phyloP scores from a whole-genome alignment of 2,113 vertebrate species.

The Procavia capensis region DNA sequence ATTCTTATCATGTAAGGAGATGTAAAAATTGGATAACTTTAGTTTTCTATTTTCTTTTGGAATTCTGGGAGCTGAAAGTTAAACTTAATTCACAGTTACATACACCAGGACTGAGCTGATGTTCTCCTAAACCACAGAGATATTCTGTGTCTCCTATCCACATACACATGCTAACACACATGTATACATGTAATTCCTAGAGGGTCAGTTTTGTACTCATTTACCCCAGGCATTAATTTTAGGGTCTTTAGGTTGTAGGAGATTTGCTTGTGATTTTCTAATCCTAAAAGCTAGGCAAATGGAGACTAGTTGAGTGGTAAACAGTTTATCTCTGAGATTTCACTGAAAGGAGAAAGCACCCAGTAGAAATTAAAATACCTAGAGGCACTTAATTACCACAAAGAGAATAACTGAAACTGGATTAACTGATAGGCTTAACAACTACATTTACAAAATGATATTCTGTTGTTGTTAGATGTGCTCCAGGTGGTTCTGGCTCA shows the following conservation, averaged over 20 bases:
- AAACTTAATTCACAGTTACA: not conserved
- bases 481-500: too few species aligned
- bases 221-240: not conserved
- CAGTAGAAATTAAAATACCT: not conserved
- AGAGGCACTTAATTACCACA: not conserved
- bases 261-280: not conserved
- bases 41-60: not conserved
- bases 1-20: not conserved
- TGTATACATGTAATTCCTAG: too few species aligned
- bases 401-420: not conserved
- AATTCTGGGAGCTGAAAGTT: not conserved
- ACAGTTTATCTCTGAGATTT: not conserved
- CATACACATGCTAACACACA: too few species aligned
- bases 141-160: too few species aligned
- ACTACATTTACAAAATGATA: not conserved
- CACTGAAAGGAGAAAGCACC: not conserved
- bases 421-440: not conserved
- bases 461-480: not conserved
- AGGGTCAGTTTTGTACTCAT: not conserved
- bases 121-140: too few species aligned
- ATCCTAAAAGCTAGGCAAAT: not conserved
- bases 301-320: fast-evolving
- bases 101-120: too few species aligned
- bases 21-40: not conserved
- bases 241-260: not conserved